Conservation (phyloP, 2,888 invertebrate species). For the Meiosimyza decipiens region DNA sequence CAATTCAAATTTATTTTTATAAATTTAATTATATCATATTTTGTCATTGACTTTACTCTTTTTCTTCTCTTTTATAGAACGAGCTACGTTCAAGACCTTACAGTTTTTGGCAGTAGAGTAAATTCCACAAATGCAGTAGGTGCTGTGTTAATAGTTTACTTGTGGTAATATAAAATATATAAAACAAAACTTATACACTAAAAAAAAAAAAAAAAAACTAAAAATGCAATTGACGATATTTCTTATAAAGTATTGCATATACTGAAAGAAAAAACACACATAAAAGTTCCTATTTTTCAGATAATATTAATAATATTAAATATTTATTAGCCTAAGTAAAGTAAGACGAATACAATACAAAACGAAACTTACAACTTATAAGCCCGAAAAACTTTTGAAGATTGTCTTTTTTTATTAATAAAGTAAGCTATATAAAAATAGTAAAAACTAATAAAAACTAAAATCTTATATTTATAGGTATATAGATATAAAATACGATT, state of each 20-base stretch:
- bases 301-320: constrained; percentile 26
- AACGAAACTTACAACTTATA: constrained; percentile 4
- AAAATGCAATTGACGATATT: constrained; percentile 23
- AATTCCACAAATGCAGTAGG: no score
- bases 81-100: no score
- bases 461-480: constrained; percentile 1
- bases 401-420: neutral
- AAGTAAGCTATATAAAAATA: neutral
- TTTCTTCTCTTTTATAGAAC: no score
- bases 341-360: neutral
- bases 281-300: constrained; percentile 33
- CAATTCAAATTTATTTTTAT: no score
- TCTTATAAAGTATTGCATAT: constrained; percentile 4
- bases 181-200: neutral
- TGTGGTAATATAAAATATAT: neutral
- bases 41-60: no score
- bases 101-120: no score
- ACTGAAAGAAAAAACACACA: constrained; percentile 17
- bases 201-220: neutral
- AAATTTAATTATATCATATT: no score
- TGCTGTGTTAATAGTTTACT: no score
- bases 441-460: neutral
- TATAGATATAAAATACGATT: constrained; percentile 16
- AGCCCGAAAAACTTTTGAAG: constrained; percentile 4
- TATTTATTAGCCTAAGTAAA: neutral